Conservation (phyloP, 2,113 vertebrate species). For the Psammodynastes pulverulentus region DNA sequence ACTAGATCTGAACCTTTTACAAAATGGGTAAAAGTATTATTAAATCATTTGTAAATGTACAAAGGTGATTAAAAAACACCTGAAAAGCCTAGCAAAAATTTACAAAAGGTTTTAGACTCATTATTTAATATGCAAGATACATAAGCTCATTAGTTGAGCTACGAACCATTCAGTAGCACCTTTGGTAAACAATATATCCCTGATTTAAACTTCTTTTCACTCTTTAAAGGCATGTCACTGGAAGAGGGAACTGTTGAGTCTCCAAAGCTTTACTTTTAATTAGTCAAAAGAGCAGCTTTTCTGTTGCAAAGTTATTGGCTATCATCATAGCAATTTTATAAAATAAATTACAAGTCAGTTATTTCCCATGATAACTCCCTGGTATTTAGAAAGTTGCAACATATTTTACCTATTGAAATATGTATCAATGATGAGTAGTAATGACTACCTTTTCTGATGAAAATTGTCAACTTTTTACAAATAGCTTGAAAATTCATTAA, state of each 20-base stretch:
- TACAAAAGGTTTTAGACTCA: constrained; percentile 19
- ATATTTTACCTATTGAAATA: constrained; percentile 21
- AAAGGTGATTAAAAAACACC: neutral
- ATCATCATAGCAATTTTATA: constrained; percentile 49
- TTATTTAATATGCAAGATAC: constrained; percentile 47
- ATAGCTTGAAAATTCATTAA: neutral
- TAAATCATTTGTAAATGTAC: neutral
- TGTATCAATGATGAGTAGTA: constrained; percentile 7
- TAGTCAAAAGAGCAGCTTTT: constrained; percentile 47
- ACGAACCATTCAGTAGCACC: constrained; percentile 54
- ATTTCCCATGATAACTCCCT: constrained; percentile 52
- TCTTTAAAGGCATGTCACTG: constrained; percentile 26
- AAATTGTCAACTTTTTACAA: neutral
- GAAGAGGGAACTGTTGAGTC: constrained; percentile 1
- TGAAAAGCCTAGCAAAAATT: constrained; percentile 1
- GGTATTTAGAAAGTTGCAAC: constrained; percentile 36
- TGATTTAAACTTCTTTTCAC: constrained; percentile 17
- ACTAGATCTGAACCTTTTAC: neutral
- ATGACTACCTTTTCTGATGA: neutral
- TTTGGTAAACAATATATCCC: constrained; percentile 55
- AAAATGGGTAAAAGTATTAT: neutral
- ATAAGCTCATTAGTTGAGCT: constrained; percentile 50
- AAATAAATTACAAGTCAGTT: constrained; percentile 45
- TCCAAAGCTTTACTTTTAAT: constrained; percentile 58
- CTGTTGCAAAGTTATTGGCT: constrained; percentile 49